Evolutionary conservation across 2,797 vertebrate species (phyloP), one percentile per base, ranked within the genome.

Genomic region (Danio albolineatus): DNA sequence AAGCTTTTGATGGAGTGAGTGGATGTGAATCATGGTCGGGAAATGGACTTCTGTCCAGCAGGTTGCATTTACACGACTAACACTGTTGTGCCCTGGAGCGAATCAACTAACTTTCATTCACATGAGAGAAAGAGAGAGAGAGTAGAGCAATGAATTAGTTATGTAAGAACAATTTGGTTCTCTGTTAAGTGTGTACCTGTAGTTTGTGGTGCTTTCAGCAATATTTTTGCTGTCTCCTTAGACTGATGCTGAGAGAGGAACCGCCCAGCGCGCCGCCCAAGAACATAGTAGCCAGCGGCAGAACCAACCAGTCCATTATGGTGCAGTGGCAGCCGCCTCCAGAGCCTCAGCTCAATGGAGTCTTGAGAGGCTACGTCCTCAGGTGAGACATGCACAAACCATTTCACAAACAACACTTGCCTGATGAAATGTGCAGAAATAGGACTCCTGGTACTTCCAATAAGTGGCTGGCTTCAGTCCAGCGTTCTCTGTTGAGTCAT

Each of bases 231-330:
- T 62, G 14, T 72, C 17, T 38, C n/a, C 28, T 7, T 76, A 99
- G 97, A 82, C 70, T 98, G 88, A 96, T 98, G 95, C 89, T 99
- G 3, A 94, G 96, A 0, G 97, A 99, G 85, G 97, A 98, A 79
- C 95, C 97, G 0, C 97, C 97, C 14, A 98, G 97, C 8, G 96
- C 96, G 0, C 95, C 97, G 0, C 97, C 97, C 0, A 98, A 98
- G 88, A 99, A 98, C 65, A 96, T 98, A 0, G 96, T 99, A 80
- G 97, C 97, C 79, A 98, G 97, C 4, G 97, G 97, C 4, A 93
- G 97, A 16, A 99, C 97, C 82, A 99, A 99, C 82, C 97, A 98
- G 90, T 98, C 97, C 62, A 98, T 99, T 87, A 98, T 98, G 96
- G 96, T 99, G 21, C 97, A 98, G 90, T 99, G 97, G 97, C 97